phyloP scores from a whole-genome alignment of 2,797 vertebrate species.

The Diplodus puntazzo region DNA sequence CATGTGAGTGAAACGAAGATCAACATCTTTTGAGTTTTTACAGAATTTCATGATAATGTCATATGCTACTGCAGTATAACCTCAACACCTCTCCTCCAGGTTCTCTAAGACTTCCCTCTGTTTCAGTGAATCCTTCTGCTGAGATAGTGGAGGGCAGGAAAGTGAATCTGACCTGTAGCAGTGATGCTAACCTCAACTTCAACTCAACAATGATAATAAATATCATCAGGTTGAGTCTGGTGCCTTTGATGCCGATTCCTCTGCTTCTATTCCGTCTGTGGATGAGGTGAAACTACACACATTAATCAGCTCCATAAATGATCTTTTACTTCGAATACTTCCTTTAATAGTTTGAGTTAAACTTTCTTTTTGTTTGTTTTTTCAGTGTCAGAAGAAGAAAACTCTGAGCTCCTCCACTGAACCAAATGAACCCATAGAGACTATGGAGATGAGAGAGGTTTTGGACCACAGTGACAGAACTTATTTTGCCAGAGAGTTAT shows the following conservation, averaged over 20 bases:
- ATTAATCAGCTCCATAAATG: background rate
- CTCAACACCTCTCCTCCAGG: background rate
- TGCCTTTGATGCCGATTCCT: background rate
- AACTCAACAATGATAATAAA: background rate
- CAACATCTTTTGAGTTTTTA: too few species aligned
- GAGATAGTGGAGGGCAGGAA: too few species aligned
- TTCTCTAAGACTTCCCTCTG: too few species aligned
- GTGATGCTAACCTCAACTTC: too few species aligned
- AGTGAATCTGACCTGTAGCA: too few species aligned
- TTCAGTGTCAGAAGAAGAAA: slow-evolving; percentile 17
- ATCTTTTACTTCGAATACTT: background rate
- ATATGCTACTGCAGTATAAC: too few species aligned
- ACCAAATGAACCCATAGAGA: background rate
- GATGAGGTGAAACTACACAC: background rate
- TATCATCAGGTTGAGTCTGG: background rate
- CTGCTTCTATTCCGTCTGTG: background rate
- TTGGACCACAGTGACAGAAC: background rate
- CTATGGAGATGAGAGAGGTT: slow-evolving; percentile 6
- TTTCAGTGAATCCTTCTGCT: too few species aligned
- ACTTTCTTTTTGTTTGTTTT: background rate
- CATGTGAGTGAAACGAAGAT: background rate
- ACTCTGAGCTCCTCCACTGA: background rate
- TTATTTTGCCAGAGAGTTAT: background rate
- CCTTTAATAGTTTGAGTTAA: background rate
- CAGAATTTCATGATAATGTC: background rate